A percentile compares a stretch with the other conserved stretches of the same genome.
Evolutionary conservation across 2,113 vertebrate genomes (phyloP).

Genomic region (Petromus typicus): DNA sequence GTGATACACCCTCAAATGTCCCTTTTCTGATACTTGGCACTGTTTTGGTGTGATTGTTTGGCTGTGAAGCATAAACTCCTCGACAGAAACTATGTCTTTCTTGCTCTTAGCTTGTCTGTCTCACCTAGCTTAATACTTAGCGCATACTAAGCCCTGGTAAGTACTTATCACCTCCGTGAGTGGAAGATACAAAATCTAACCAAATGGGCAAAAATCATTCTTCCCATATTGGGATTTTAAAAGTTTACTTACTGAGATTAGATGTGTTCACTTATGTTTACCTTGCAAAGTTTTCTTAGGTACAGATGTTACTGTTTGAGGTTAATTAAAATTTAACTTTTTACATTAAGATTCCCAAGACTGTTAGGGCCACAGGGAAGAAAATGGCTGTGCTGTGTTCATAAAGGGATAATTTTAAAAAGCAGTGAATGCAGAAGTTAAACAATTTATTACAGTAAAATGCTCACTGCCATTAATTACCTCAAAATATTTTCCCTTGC

Average conservation of each 20-base stretch:
- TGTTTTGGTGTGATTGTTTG: neutral
- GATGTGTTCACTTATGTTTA: neutral
- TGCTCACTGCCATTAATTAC: neutral
- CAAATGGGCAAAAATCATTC: neutral
- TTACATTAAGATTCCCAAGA: neutral
- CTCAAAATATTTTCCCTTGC: neutral
- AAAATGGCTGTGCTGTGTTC: neutral
- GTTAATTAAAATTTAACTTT: neutral
- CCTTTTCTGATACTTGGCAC: neutral
- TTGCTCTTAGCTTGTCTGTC: neutral
- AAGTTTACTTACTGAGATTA: neutral
- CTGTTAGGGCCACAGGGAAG: neutral
- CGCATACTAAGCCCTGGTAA: neutral
- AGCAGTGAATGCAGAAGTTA: neutral
- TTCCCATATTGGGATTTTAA: neutral
- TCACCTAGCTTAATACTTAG: fast-evolving
- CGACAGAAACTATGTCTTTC: neutral
- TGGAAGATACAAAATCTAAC: neutral
- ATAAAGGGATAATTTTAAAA: neutral
- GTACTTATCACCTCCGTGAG: neutral
- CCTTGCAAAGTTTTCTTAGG: neutral
- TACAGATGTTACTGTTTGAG: neutral
- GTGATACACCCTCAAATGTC: neutral
- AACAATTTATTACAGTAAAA: neutral
- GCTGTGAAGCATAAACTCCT: neutral